These are phyloP conservation scores for Engraulis encrasicolus DNA, from an alignment of 2,113 vertebrate genomes.

Conservation along the genomic window DNA sequence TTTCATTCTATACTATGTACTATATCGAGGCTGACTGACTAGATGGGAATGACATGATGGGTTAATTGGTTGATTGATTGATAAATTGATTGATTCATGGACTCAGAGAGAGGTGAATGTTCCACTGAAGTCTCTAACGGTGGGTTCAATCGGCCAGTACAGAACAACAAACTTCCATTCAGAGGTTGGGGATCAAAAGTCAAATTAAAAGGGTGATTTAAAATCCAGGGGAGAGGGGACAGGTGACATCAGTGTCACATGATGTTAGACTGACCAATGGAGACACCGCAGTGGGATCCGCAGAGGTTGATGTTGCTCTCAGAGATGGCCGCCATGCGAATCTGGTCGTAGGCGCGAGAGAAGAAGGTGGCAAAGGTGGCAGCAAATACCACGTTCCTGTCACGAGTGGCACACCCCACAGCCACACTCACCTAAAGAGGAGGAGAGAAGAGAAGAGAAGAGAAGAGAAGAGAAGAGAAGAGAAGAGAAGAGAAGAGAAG, in stretches of 20 bases:
- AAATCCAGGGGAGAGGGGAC: conserved; percentile 20
- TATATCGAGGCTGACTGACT: too few relatives aligned
- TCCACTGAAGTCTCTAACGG: neutral
- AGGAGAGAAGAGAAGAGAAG: neutral
- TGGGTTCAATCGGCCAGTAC: neutral
- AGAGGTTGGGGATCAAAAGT: neutral
- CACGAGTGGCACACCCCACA: conserved; percentile 85
- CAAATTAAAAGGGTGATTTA: neutral
- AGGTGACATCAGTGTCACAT: neutral
- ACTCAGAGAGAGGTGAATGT: neutral
- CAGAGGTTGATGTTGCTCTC: conserved; percentile 94
- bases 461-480: too few relatives aligned
- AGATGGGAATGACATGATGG: too few relatives aligned
- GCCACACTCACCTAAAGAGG: conserved; percentile 85
- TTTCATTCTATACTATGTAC: too few relatives aligned
- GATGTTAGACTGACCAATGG: conserved; percentile 81
- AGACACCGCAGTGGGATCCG: conserved; percentile 93
- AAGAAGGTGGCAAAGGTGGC: conserved; percentile 92
- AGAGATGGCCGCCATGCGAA: conserved; percentile 92
- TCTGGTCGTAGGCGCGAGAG: conserved; percentile 89
- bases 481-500: too few relatives aligned
- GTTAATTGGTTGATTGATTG: too few relatives aligned
- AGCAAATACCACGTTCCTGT: conserved; percentile 88
- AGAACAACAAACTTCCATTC: neutral
- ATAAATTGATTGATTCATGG: too few relatives aligned